Evolutionary conservation across 2,888 invertebrate species (phyloP), one percentile per base, ranked within the genome.

Genomic region (Erynnis tages): DNA sequence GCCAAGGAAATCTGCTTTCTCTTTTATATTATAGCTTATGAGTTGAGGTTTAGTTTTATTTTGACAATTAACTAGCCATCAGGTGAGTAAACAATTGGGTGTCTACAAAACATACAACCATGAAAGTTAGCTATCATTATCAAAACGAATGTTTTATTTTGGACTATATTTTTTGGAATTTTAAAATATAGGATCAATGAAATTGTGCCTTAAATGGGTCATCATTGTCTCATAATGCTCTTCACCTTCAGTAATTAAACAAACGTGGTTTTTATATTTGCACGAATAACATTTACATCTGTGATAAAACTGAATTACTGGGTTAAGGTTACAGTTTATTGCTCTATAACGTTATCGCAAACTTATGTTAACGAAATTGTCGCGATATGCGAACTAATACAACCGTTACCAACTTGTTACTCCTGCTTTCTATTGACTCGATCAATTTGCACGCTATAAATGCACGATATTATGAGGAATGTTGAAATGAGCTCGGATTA

Each of bases 301-400:
- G 53, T 11, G 54, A 58, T 60, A 56, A 58, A 44, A 27, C n/a
- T 19, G 40, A 30, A 52, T 48, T 55, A 53, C 55, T 57, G 54
- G 59, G 60, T 62, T 55, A 60, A 60, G 60, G 59, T 56, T 56
- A 53, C 35, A 53, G 43, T 54, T 43, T 43, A 46, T 43, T 46
- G 27, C 37, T 43, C 30, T 23, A 5, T 21, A 37, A 44, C 11
- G 13, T 21, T 43, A 52, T 44, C 38, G 10, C 8, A 2, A 43
- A 29, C 11, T 37, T 8, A 16, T 37, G 29, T n/a, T 32, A 32
- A 17, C 38, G 11, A 17, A 43, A 30, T 35, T 5, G 27, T 34
- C 14, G 8, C 25, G 5, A 32, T 40, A 32, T 14, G 11, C 19
- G 7, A 14, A 50, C 34, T 27, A 37, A 30, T 23, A 37, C 30